Evolutionary conservation across 1,140 invertebrate genomes (phyloP).

Genomic region (Chrysoperla carnea): DNA sequence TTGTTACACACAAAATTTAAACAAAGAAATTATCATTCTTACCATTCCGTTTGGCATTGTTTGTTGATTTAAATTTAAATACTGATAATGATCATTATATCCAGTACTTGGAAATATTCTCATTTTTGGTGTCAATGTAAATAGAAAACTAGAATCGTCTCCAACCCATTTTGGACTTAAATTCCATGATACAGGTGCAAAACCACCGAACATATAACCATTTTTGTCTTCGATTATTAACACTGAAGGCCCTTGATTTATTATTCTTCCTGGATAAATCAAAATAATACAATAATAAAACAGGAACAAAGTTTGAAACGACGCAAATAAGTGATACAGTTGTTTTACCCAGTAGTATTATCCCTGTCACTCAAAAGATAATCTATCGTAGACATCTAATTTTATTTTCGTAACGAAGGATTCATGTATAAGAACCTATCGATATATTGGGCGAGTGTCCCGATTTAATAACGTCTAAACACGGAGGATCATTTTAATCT

Average conservation of each 20-base stretch:
- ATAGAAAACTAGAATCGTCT: slow-evolving; percentile 59
- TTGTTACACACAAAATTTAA: not conserved
- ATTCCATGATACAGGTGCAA: slow-evolving; percentile 58
- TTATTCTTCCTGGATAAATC: slow-evolving; percentile 36
- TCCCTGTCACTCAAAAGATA: too few relatives aligned
- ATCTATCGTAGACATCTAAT: too few relatives aligned
- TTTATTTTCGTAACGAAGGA: too few relatives aligned
- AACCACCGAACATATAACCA: slow-evolving; percentile 78
- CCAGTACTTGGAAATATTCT: slow-evolving; percentile 54
- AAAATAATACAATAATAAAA: slow-evolving; percentile 6
- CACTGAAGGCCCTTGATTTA: slow-evolving; percentile 59
- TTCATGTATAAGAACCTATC: too few relatives aligned
- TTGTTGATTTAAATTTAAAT: slow-evolving; percentile 75
- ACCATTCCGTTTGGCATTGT: slow-evolving; percentile 85
- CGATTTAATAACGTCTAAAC: too few relatives aligned
- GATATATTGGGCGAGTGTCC: too few relatives aligned
- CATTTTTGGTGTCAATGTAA: slow-evolving; percentile 62
- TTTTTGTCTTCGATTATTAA: slow-evolving; percentile 60
- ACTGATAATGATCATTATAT: slow-evolving; percentile 80
- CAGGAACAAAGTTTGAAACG: too few relatives aligned
- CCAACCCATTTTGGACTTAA: slow-evolving; percentile 53
- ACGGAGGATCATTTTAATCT: too few relatives aligned
- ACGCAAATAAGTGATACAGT: too few relatives aligned
- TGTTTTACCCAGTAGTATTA: too few relatives aligned
- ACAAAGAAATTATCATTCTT: slow-evolving; percentile 16